Base-by-base conservation (phyloP, 2,797 vertebrate genomes). In the Cetoscarus ocellatus region DNA sequence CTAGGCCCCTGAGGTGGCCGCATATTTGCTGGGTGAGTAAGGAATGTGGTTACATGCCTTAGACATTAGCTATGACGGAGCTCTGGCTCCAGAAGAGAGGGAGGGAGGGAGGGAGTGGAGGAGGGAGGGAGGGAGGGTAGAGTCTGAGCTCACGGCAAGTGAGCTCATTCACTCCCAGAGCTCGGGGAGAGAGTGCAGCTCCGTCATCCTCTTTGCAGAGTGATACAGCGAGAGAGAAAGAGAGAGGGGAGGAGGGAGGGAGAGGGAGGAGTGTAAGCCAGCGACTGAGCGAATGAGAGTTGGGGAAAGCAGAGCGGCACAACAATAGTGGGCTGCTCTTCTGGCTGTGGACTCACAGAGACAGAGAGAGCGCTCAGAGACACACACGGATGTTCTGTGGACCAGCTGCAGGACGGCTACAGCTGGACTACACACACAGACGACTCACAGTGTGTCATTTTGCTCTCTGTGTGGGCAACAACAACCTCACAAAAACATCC, bases 11-110 rank as follows among this genome's bases (percentile, higher is more conserved):
- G 90, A 95, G 92, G 94, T 94, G 92, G 89, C 93, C 80, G 81
- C 95, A 95, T 96, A 95, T 95, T 96, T 96, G 94, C 88, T 95
- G 92, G 93, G 92, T 97, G 96, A 97, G 94, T 96, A 96, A 97
- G 96, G 96, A 97, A 96, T 97, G 96, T 89, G 95, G 95, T 93
- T 95, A 93, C 96, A 95, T 96, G 96, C 96, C 95, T 96, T 93
- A 95, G 93, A 94, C 96, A 93, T 96, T 95, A 96, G 95, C 95
- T 95, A 95, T 94, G 95, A 95, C 93, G 91, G 92, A 94, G 92
- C 72, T 78, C 91, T 93, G 92, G 93, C 93, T 92, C 85, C 90
- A 84, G 76, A 84, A 84, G 92, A 79, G 89, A 89, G 83, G 83
- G 84, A 89, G 83, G 83, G 84, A 80, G 80, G 77, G 69, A 65